Evolutionary conservation across 2,888 invertebrate species (phyloP).

Genomic region (Lasioglossum vierecki): DNA sequence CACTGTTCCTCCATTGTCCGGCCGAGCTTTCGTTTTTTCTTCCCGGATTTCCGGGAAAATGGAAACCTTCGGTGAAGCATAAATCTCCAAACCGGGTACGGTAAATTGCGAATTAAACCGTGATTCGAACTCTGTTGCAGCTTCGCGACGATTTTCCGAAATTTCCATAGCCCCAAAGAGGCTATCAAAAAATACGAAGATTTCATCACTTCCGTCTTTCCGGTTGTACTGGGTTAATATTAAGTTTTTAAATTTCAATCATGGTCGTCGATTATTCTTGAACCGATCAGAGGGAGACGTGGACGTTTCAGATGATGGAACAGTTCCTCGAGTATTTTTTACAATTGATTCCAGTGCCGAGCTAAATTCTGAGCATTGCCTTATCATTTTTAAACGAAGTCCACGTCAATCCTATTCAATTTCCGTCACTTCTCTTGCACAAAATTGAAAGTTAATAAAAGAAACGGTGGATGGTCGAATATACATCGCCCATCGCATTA

Average conservation of each 20-base stretch:
- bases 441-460: not conserved
- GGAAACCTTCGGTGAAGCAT: not conserved
- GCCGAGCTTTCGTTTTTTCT: not conserved
- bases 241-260: not conserved
- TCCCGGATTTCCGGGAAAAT: not conserved
- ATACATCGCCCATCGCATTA: not conserved
- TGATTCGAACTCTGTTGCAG: not conserved
- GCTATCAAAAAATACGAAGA: not conserved
- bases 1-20: not conserved
- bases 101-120: not conserved
- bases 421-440: not conserved
- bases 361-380: no score
- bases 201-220: not conserved
- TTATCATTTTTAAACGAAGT: not conserved
- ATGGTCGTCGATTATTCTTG: no score
- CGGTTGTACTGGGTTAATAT: not conserved
- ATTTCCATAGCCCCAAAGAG: not conserved
- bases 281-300: not conserved
- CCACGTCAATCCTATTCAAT: not conserved
- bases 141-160: not conserved
- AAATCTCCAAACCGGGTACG: not conserved
- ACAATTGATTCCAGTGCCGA: not conserved
- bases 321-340: not conserved
- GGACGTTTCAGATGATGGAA: not conserved
- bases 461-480: not conserved